Base-by-base conservation (phyloP, 2,797 vertebrate genomes). In the Trachurus trachurus region DNA sequence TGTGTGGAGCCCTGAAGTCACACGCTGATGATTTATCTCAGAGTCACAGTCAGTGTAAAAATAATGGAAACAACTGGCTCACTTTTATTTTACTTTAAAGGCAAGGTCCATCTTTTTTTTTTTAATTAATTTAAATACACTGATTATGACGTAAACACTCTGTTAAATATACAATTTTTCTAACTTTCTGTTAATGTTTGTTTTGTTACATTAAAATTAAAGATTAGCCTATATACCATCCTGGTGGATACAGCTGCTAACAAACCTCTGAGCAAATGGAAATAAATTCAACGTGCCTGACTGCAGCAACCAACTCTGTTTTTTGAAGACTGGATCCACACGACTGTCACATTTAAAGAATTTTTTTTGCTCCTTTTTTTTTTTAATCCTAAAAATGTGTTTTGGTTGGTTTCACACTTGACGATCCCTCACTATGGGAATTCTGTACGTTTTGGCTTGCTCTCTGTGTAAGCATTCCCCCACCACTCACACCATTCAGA, bases 371-470 rank as follows among this genome's bases (percentile, higher is more conserved):
- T n/a, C n/a, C n/a, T 26, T 26, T 26, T 26, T 26, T 26, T 26
- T 26, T 26, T 26, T 26, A 62, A 13, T 3, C 5, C 31, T 9
- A 12, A 29, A 58, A 10, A 26, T 9, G 31, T 1, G 22, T 75
- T 74, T 39, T 37, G 49, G 53, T 29, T 19, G 49, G 6, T 72
- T 72, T 49, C 21, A 49, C 53, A 9, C 39, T 52, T 52, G 26
- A 47, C 44, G 40, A 0, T 34, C 19, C 4, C 53, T 70, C 54
- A 17, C 76, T 72, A 19, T 37, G 60, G 47, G 11, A 60, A 45
- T 70, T 65, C 71, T 73, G 78, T 83, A 79, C 61, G 53, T 64
- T 66, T 81, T 37, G 69, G 77, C 61, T 70, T 47, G 62, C 74
- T 82, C 62, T 71, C 64, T 63, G 19, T 39, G 16, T 45, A 34